These are phyloP conservation scores for Drosophila meridionalis DNA, from an alignment of 2,888 invertebrate species.

Conservation along the genomic window DNA sequence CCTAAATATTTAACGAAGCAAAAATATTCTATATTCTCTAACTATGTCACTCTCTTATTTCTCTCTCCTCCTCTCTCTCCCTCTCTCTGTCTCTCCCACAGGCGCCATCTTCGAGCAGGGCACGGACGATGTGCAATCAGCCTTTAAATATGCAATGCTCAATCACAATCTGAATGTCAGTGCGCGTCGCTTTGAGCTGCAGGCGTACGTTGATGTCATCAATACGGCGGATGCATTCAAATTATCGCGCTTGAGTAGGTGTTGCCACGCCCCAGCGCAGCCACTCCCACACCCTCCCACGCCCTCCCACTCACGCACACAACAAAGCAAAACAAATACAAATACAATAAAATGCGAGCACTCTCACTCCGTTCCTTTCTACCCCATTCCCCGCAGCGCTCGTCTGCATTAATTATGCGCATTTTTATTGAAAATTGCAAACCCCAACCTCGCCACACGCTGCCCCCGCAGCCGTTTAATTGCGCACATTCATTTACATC, in stretches of 20 bases:
- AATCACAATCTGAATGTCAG: slow-evolving; percentile 94
- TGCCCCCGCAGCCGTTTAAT: slow-evolving; percentile 57
- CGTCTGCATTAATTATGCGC: slow-evolving; percentile 72
- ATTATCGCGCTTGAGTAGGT: slow-evolving; percentile 95
- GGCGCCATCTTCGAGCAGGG: slow-evolving; percentile 97
- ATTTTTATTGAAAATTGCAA: slow-evolving; percentile 76
- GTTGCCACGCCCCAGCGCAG: slow-evolving; percentile 36
- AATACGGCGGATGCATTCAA: slow-evolving; percentile 97
- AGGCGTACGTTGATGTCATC: slow-evolving; percentile 95
- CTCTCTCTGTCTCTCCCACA: slow-evolving; percentile 84
- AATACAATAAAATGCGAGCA: slow-evolving; percentile 51
- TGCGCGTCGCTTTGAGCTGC: slow-evolving; percentile 92
- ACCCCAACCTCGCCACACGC: neutral
- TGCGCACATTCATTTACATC: slow-evolving; percentile 68
- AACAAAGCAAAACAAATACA: slow-evolving; percentile 19
- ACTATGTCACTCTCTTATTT: slow-evolving; percentile 25
- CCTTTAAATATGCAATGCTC: slow-evolving; percentile 95
- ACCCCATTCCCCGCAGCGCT: slow-evolving; percentile 8
- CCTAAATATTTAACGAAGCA: slow-evolving; percentile 76
- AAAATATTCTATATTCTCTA: slow-evolving; percentile 48
- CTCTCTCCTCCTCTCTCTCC: slow-evolving; percentile 39
- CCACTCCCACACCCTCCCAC: neutral
- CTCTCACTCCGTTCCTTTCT: slow-evolving; percentile 22
- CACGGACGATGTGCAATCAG: slow-evolving; percentile 95
- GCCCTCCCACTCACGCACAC: slow-evolving; percentile 1